phyloP scores from a whole-genome alignment of 2,113 vertebrate species.

The Ascaphus truei region DNA sequence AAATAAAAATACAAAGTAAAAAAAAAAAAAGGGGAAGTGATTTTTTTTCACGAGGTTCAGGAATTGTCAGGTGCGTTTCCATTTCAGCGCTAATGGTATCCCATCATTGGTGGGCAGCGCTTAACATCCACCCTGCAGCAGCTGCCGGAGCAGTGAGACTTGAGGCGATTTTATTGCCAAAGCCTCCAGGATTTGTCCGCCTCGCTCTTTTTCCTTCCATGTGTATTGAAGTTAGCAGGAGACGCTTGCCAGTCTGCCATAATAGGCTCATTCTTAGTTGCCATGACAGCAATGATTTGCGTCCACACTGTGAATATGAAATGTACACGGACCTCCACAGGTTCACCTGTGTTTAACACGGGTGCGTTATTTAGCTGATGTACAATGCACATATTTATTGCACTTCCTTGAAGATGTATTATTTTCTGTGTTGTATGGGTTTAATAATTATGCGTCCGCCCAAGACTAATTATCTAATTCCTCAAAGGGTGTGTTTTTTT shows the following conservation, averaged over 20 bases:
- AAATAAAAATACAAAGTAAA: no score
- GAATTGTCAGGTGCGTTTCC: no score
- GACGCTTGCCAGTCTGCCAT: constrained; percentile 5
- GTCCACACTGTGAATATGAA: constrained; percentile 26
- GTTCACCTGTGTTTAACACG: constrained; percentile 14
- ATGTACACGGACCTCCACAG: constrained; percentile 1
- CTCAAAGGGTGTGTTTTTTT: background rate
- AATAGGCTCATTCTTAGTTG: constrained; percentile 7
- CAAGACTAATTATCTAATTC: background rate
- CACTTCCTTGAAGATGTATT: no score
- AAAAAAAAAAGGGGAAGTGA: no score
- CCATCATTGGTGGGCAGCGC: no score
- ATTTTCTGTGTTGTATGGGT: background rate
- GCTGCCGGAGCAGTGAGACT: no score
- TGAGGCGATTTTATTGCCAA: no score
- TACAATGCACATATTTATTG: background rate
- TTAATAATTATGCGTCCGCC: background rate
- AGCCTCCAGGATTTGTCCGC: background rate
- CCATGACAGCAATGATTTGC: constrained; percentile 28
- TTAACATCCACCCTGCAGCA: no score
- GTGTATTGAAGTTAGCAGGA: background rate
- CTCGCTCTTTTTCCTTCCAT: constrained; percentile 5
- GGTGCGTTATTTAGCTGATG: background rate
- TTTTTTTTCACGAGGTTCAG: no score
- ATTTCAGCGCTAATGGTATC: no score